Evolutionary conservation across 2,113 vertebrate genomes (phyloP).

Genomic region (Datnioides undecimradiatus): DNA sequence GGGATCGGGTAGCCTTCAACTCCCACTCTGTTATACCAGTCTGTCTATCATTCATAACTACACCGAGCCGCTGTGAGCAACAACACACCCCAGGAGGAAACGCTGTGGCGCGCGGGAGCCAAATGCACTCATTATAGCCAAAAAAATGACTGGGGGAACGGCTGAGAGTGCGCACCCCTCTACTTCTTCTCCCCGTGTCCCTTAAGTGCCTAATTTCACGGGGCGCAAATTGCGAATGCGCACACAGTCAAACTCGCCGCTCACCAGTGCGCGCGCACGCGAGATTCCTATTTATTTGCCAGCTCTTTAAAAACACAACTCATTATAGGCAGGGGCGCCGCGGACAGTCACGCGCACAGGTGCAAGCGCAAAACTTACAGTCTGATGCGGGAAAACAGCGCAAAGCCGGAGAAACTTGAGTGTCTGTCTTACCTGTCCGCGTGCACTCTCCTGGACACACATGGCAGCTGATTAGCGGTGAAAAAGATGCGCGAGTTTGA

Average conservation of each 20-base stretch:
- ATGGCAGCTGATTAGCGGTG: conserved; percentile 10
- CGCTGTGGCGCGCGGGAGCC: conserved; percentile 4
- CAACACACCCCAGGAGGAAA: conserved; percentile 30
- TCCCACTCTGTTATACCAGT: conserved; percentile 39
- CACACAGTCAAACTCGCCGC: conserved; percentile 18
- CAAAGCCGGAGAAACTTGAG: conserved; percentile 42
- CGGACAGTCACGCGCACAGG: conserved; percentile 33
- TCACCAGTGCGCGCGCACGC: background rate
- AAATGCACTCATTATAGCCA: conserved; percentile 7
- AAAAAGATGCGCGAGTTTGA: conserved; percentile 16
- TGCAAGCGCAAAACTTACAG: conserved; percentile 45
- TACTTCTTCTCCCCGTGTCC: fast-evolving
- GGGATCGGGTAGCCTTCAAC: conserved; percentile 57
- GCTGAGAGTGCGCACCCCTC: conserved; percentile 32
- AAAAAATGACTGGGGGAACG: background rate
- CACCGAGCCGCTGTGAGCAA: conserved; percentile 37
- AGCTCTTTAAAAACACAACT: background rate
- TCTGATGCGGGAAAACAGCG: background rate
- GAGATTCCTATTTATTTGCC: conserved; percentile 7
- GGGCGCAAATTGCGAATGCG: conserved; percentile 13
- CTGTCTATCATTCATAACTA: conserved; percentile 53
- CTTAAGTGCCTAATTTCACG: background rate
- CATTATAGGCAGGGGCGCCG: background rate
- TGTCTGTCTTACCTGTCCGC: conserved; percentile 65
- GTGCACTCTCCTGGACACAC: conserved; percentile 20